Evolutionary conservation across 2,888 invertebrate genomes (phyloP).

Genomic region (Operophtera brumata): DNA sequence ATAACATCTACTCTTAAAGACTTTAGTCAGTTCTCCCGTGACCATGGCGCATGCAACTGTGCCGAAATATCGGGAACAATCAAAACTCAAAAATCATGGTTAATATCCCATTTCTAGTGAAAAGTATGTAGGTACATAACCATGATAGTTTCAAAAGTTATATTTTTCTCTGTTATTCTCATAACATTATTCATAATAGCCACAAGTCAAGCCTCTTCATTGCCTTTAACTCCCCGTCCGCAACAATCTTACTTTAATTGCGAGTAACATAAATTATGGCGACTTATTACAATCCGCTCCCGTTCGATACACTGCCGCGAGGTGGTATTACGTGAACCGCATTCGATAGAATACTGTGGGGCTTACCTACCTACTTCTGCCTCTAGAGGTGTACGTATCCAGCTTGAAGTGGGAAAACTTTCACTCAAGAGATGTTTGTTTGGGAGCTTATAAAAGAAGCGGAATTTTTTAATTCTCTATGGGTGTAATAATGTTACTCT

Average conservation of each 20-base stretch:
- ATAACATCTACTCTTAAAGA: too few relatives aligned
- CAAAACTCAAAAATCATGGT: too few relatives aligned
- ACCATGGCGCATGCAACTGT: too few relatives aligned
- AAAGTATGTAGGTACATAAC: too few relatives aligned
- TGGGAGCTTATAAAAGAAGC: too few relatives aligned
- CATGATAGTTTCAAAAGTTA: too few relatives aligned
- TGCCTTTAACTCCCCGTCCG: slow-evolving; percentile 27
- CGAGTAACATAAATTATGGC: slow-evolving; percentile 76
- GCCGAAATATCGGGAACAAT: too few relatives aligned
- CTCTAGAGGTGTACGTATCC: background rate
- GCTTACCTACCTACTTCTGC: background rate
- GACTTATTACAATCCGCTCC: slow-evolving; percentile 78
- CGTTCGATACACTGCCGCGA: slow-evolving; percentile 62
- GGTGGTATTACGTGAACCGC: slow-evolving; percentile 54
- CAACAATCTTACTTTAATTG: slow-evolving; percentile 80
- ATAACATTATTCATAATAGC: slow-evolving; percentile 9
- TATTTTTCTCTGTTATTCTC: too few relatives aligned
- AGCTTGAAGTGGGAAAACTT: background rate
- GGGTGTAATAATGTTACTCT: background rate
- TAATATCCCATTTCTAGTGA: too few relatives aligned
- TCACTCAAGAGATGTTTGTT: background rate
- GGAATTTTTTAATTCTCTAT: background rate
- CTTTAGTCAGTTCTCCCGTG: too few relatives aligned
- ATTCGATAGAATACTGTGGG: slow-evolving; percentile 13
- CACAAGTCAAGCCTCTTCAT: slow-evolving; percentile 15